Percentiles rank a stretch among this genome's conserved stretches.
These are phyloP conservation scores for Lasioglossum leucozonium DNA, from an alignment of 2,888 invertebrate genomes.

Conservation along the genomic window DNA sequence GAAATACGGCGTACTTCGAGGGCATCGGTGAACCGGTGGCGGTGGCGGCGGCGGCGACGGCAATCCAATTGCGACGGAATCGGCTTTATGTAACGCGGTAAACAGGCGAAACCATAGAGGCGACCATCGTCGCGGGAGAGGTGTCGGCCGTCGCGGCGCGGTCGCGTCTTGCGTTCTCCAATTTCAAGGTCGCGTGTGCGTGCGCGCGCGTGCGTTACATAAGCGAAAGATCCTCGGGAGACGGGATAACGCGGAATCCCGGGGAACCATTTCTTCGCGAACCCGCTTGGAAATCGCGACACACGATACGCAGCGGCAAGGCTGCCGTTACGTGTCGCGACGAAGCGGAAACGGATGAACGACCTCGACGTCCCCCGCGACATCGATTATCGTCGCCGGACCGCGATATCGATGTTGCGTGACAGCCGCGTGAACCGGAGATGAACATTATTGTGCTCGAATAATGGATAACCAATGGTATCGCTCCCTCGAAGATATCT, in stretches of 20 bases:
- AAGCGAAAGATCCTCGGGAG: constrained; percentile 26
- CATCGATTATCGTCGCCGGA: not conserved
- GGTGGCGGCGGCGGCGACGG: not conserved
- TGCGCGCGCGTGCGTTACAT: constrained; percentile 15
- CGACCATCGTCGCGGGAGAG: constrained; percentile 27
- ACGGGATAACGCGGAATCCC: constrained; percentile 32
- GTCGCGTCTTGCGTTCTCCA: constrained; percentile 42
- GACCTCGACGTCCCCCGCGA: not conserved
- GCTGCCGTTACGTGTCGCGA: constrained; percentile 2
- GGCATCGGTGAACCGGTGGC: constrained; percentile 10
- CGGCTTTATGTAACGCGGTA: constrained; percentile 55
- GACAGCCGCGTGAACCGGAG: not conserved
- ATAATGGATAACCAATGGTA: not conserved
- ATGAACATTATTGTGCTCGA: not conserved
- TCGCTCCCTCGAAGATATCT: not conserved
- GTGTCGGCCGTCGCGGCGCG: constrained; percentile 6
- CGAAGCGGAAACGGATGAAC: constrained; percentile 31
- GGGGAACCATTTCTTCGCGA: constrained; percentile 16
- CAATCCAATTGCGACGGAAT: constrained; percentile 55
- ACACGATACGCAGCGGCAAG: constrained; percentile 19
- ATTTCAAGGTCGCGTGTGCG: constrained; percentile 44
- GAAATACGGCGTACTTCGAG: constrained; percentile 4
- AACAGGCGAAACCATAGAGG: constrained; percentile 55
- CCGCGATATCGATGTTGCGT: constrained; percentile 4
- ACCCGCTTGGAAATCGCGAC: constrained; percentile 15